Conservation (phyloP, 2,797 vertebrate genomes). For the Psittacula derbiana region DNA sequence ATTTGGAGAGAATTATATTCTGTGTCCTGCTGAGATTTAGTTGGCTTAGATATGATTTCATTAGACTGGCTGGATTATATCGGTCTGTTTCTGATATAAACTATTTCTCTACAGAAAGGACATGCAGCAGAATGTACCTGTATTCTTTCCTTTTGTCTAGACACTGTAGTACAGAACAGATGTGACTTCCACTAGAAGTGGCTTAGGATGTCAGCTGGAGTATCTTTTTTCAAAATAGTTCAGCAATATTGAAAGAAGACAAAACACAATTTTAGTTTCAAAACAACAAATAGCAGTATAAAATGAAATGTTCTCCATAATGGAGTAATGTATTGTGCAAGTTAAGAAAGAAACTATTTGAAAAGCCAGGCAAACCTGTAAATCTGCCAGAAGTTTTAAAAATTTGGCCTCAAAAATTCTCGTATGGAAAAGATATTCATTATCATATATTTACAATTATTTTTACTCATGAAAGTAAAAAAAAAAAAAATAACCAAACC, state of each 20-base stretch:
- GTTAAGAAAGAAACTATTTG: neutral
- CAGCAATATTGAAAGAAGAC: neutral
- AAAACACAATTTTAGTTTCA: neutral
- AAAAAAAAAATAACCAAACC: too few relatives aligned
- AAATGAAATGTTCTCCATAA: neutral
- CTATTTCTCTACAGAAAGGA: neutral
- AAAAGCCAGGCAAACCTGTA: neutral
- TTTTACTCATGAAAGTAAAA: neutral
- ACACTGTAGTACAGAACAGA: neutral
- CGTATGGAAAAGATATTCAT: neutral
- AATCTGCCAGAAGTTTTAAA: neutral
- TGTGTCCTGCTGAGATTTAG: neutral
- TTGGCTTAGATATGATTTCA: neutral
- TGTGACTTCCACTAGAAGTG: neutral
- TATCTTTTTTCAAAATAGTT: neutral
- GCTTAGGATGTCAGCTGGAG: neutral
- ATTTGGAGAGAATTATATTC: neutral
- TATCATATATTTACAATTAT: neutral
- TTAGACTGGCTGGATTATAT: neutral
- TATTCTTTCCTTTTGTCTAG: neutral
- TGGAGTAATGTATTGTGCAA: neutral
- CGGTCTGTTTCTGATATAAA: neutral
- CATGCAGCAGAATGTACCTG: neutral
- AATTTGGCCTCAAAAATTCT: neutral
- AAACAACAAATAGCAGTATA: neutral